phyloP scores from a whole-genome alignment of 2,797 vertebrate genomes.

The Spizella passerina region DNA sequence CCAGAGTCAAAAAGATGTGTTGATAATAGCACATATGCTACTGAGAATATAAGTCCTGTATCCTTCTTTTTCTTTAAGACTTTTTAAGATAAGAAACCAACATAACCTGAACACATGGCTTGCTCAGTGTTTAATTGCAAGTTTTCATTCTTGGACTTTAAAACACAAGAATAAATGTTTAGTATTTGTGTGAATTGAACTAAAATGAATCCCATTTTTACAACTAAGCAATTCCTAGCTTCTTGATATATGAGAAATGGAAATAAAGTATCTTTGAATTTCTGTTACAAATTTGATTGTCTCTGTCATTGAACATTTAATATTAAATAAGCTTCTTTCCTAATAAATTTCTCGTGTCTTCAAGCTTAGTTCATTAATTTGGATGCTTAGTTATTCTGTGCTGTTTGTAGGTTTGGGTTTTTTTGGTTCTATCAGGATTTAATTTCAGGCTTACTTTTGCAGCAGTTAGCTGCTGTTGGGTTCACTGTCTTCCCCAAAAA shows the following conservation, averaged over 20 bases:
- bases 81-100: slow-evolving; percentile 79
- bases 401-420: neutral
- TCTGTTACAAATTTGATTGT: slow-evolving; percentile 82
- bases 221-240: slow-evolving; percentile 79
- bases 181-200: slow-evolving; percentile 81
- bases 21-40: slow-evolving; percentile 79
- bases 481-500: neutral
- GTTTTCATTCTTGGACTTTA: slow-evolving; percentile 84
- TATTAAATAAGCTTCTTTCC: slow-evolving; percentile 77
- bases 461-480: neutral
- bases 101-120: slow-evolving; percentile 80
- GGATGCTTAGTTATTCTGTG: slow-evolving; percentile 36
- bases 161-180: slow-evolving; percentile 80
- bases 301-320: slow-evolving; percentile 81
- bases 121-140: slow-evolving; percentile 84
- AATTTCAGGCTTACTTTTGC: neutral
- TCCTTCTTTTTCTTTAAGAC: slow-evolving; percentile 77
- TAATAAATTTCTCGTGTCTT: slow-evolving; percentile 78
- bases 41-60: slow-evolving; percentile 81
- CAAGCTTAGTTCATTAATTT: slow-evolving; percentile 59
- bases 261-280: slow-evolving; percentile 85
- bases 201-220: slow-evolving; percentile 82
- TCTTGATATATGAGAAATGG: slow-evolving; percentile 80
- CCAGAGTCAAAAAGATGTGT: slow-evolving; percentile 79
- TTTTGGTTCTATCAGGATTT: neutral